Percentiles rank a stretch among this genome's conserved stretches.
Conservation (phyloP, 2,797 vertebrate species). For the Sebastes nivosus region DNA sequence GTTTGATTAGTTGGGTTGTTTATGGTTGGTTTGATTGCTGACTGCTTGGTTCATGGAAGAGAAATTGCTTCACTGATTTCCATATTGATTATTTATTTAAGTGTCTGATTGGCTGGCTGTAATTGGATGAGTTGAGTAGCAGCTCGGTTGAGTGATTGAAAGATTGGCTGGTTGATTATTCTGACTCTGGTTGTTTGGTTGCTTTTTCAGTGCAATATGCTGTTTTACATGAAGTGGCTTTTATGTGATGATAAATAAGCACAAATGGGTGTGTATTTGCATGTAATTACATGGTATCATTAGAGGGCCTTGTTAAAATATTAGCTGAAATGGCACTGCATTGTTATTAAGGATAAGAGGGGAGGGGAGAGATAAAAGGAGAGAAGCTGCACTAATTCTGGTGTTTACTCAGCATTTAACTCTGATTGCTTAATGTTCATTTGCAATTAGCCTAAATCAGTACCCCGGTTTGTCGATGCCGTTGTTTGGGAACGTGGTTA, state of each 20-base stretch:
- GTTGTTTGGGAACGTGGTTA: conserved; percentile 28
- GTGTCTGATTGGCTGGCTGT: conserved; percentile 30
- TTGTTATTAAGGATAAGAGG: conserved; percentile 19
- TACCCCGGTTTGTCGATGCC: conserved; percentile 6
- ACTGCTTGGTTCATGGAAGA: conserved; percentile 24
- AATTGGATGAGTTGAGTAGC: conserved; percentile 35
- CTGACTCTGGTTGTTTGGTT: conserved; percentile 6
- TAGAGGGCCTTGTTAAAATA: conserved; percentile 32
- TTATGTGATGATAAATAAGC: conserved; percentile 29
- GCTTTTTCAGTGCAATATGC: conserved; percentile 27
- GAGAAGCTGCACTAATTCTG: conserved; percentile 19
- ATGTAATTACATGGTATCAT: conserved; percentile 40
- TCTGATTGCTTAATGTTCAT: conserved; percentile 35
- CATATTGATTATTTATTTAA: conserved; percentile 31
- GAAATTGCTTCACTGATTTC: conserved; percentile 22
- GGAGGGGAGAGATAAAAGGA: conserved; percentile 3
- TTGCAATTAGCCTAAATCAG: conserved; percentile 44
- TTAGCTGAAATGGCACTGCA: conserved; percentile 19
- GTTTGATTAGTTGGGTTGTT: neutral
- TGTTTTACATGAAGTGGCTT: conserved; percentile 36
- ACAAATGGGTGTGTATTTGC: conserved; percentile 41
- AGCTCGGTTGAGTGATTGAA: conserved; percentile 32
- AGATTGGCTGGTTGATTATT: conserved; percentile 28
- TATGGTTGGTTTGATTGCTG: conserved; percentile 17
- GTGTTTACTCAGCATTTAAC: conserved; percentile 43